Conservation (phyloP, 2,797 vertebrate genomes). For the Lutjanus campechanus region DNA sequence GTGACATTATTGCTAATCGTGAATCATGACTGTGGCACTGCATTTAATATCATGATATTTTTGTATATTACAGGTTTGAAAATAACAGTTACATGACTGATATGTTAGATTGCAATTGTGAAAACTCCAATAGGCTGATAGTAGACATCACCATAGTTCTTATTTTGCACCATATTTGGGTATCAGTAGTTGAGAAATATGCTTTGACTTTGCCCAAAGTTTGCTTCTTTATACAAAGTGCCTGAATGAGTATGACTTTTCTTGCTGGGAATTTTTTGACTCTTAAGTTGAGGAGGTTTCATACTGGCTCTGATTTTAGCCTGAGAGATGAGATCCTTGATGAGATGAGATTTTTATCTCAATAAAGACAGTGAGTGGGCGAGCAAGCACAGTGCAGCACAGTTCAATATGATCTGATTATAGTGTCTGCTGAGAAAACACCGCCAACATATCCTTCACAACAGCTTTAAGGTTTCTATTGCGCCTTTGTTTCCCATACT, state of each 20-base stretch:
- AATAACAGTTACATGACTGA: no score
- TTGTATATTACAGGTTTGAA: no score
- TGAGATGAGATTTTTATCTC: constrained; percentile 57
- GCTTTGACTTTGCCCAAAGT: constrained; percentile 1
- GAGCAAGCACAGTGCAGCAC: constrained; percentile 43
- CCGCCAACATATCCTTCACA: constrained; percentile 47
- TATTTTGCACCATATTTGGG: not conserved
- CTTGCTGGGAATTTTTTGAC: not conserved
- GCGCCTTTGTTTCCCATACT: constrained; percentile 54
- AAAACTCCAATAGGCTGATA: not conserved
- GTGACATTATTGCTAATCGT: no score
- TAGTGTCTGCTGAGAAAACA: constrained; percentile 60
- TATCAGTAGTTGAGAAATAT: not conserved
- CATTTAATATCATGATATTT: no score
- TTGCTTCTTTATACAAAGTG: not conserved
- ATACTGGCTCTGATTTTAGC: constrained; percentile 20
- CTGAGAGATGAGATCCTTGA: constrained; percentile 22
- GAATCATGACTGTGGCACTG: no score
- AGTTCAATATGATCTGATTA: constrained; percentile 70
- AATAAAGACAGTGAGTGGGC: constrained; percentile 67
- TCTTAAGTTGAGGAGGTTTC: constrained; percentile 9
- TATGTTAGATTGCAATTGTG: not conserved
- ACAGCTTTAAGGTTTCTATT: constrained; percentile 59
- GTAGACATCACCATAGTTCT: not conserved
- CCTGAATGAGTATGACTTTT: not conserved